Base-by-base conservation (phyloP, 2,113 vertebrate genomes). In the Grantiella picta region DNA sequence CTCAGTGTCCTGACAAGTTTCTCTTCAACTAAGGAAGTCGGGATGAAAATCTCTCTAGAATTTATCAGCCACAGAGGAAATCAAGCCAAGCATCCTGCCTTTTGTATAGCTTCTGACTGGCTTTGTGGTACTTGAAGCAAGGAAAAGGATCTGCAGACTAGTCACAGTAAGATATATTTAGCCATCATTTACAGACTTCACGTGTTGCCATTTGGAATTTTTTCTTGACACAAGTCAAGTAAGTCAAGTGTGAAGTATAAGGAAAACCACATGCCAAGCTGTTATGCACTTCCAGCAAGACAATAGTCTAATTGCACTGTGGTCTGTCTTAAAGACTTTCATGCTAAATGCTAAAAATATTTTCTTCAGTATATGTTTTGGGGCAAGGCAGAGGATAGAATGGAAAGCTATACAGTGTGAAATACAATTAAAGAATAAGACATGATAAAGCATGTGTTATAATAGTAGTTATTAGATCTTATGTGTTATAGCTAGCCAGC, bases 331-430 rank as follows among this genome's bases (percentile, higher is more conserved):
- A 96, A 97, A 96, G 73, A 92, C 52, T 91, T 94, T 80, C 96
- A 96, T 92, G 69, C 20, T 89, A 92, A 97, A 56, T 64, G 83
- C 69, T 95, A 94, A 73, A 97, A 97, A 95, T 94, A 73, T 64
- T 97, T 97, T 92, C 73, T 94, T 94, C 95, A 94, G 64, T 90
- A 13, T 96, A 97, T 91, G 97, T 96, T 97, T 97, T 97, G 94
- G 92, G 97, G 60, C 45, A 89, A 86, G 63, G 66, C 61, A 96
- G 79, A 95, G 73, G 57, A 93, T 81, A 90, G 88, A 97, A 95
- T 96, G 89, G 92, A 96, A 97, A 96, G 88, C 89, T 94, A 79
- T 91, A 94, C 86, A 56, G 50, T 63, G 25, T 53, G 77, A 94
- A 96, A 97, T 86, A 93, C 92, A 93, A 93, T 70, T 97, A 97